These are phyloP conservation scores for Etia nguti DNA, from an alignment of 2,113 vertebrate species.

Conservation along the genomic window DNA sequence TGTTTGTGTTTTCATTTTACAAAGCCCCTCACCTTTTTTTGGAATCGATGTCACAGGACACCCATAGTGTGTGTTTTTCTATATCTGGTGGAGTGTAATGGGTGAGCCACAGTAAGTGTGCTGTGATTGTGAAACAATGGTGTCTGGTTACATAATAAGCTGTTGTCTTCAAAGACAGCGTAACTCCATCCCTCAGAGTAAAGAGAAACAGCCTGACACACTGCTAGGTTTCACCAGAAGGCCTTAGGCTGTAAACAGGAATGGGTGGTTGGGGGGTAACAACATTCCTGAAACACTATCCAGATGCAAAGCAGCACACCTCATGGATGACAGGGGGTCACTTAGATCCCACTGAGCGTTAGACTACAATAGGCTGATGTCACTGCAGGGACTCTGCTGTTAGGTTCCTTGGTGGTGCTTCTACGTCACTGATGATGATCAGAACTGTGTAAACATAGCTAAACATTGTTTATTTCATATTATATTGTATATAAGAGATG, in stretches of 20 bases:
- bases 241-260: constrained; percentile 46
- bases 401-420: background rate
- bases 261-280: background rate
- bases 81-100: constrained; percentile 26
- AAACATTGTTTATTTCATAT: background rate
- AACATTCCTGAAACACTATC: constrained; percentile 73
- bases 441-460: background rate
- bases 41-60: background rate
- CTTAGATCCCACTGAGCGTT: constrained; percentile 52
- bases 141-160: constrained; percentile 77
- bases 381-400: constrained; percentile 40
- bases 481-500: background rate
- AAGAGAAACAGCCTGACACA: constrained; percentile 40
- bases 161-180: constrained; percentile 69
- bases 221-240: constrained; percentile 63
- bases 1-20: background rate
- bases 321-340: constrained; percentile 69
- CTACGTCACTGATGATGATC: background rate
- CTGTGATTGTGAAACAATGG: constrained; percentile 75
- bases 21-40: background rate
- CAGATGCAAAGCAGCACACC: constrained; percentile 71
- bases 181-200: constrained; percentile 63
- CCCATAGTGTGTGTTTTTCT: background rate
- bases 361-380: constrained; percentile 57
- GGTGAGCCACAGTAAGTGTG: constrained; percentile 69